Conservation (phyloP, 2,113 vertebrate species). For the Paracanthobrama guichenoti region DNA sequence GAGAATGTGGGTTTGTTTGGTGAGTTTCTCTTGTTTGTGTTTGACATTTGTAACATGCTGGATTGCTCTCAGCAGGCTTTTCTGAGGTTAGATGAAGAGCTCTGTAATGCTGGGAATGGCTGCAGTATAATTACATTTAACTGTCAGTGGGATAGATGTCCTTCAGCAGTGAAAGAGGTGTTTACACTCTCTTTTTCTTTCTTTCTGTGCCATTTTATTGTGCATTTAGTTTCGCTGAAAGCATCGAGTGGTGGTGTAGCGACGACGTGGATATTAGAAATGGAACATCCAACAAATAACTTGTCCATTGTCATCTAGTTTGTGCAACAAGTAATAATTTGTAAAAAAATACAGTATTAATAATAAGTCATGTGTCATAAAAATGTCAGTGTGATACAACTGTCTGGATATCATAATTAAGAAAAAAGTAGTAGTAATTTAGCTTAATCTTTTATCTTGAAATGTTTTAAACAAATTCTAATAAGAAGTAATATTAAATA, state of each 20-base stretch:
- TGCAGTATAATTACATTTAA: conserved; percentile 25
- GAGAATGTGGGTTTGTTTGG: conserved; percentile 27
- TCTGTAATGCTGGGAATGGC: neutral
- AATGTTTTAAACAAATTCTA: neutral
- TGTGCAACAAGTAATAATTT: neutral
- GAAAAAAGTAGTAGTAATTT: neutral
- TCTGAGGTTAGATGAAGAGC: conserved; percentile 28
- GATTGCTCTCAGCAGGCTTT: neutral
- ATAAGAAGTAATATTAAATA: too few species aligned
- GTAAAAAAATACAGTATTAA: too few species aligned
- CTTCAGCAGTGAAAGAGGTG: conserved; percentile 17
- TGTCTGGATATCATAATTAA: neutral
- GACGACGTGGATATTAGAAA: neutral
- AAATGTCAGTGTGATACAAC: neutral
- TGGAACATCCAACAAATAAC: neutral
- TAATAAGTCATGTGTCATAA: too few species aligned
- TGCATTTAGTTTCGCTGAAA: neutral
- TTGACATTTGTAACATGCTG: conserved; percentile 7
- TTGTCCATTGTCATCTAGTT: neutral
- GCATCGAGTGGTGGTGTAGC: neutral
- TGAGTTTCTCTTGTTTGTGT: conserved; percentile 25
- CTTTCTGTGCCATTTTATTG: neutral
- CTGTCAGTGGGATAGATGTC: conserved; percentile 29
- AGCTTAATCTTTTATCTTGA: neutral
- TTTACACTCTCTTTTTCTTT: neutral